Percentiles rank a stretch among this genome's conserved stretches.
These are phyloP conservation scores for Micrasema minimum DNA, from an alignment of 1,140 invertebrate genomes.

Conservation along the genomic window DNA sequence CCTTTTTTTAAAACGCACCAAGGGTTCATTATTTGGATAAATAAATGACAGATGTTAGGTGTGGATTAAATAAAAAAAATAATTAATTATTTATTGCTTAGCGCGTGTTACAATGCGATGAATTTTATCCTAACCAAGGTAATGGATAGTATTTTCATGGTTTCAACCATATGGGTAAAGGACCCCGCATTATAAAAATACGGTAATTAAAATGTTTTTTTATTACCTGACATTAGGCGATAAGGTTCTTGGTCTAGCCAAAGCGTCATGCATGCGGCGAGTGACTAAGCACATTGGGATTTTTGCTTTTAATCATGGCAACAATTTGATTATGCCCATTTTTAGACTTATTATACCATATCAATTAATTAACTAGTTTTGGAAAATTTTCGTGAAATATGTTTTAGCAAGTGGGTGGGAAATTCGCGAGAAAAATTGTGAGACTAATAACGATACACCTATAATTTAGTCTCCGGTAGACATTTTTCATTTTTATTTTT, in stretches of 20 bases:
- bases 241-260: not conserved
- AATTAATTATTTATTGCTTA: constrained; percentile 1
- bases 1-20: not conserved
- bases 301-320: constrained; percentile 28
- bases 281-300: constrained; percentile 21
- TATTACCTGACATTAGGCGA: constrained; percentile 24
- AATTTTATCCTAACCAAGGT: not conserved
- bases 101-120: not conserved
- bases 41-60: no score
- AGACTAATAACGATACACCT: no score
- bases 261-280: constrained; percentile 13
- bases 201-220: constrained; percentile 32
- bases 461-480: no score
- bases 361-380: no score
- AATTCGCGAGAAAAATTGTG: no score
- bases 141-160: no score
- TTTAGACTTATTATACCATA: no score
- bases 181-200: constrained; percentile 15
- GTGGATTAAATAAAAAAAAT: not conserved
- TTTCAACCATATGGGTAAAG: constrained; percentile 14
- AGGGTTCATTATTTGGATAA: not conserved
- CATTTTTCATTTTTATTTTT: no score
- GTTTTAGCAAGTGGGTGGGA: no score
- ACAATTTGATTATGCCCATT: not conserved
- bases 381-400: no score